Evolutionary conservation across 2,888 invertebrate species (phyloP), one percentile per base, ranked within the genome.

Genomic region (Oasisia sp.): DNA sequence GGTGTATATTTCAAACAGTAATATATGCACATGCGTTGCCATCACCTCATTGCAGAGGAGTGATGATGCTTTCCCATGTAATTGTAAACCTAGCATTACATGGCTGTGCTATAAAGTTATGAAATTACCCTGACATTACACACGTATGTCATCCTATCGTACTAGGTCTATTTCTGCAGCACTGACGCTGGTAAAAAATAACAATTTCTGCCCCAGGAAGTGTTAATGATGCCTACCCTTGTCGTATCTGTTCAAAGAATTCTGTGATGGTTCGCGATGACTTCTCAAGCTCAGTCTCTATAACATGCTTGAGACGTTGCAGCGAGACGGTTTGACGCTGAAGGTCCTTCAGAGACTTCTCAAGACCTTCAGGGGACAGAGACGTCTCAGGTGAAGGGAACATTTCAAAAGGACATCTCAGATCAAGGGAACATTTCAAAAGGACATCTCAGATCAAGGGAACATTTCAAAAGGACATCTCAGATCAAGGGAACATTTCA

Each of bases 261-360:
- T 94, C 92, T 92, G 95, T 95, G 32, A 96, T 94, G 93, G 95
- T 95, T 93, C 96, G 96, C 92, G 94, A 94, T 4, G 95, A 94
- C 91, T 95, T 95, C 90, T 96, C 96, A 27, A 96, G 94, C 92
- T 96, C 96, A 91, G 95, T 95, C 32, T 95, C 95, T 32, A 96
- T 93, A 56, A 96, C 94, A 14, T 95, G 93, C 38, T 94, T 93
- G 44, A 95, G 94, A 91, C 96, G 94, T 91, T 96, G 96, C 91
- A 96, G 94, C 8, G 96, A 95, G 14, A 95, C 94, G 0, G 96
- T 95, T 92, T 96, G 96, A 92, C 96, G 93, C 91, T 95, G 95
- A 50, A 96, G 94, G 93, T 96, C 96, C 94, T 96, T 96, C 11
- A 95, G 94, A 11, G 96, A 95, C 92, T 95, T 96, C 92, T 96